These are phyloP conservation scores for Callitettix versicolor DNA, from an alignment of 1,140 invertebrate species.

Conservation along the genomic window DNA sequence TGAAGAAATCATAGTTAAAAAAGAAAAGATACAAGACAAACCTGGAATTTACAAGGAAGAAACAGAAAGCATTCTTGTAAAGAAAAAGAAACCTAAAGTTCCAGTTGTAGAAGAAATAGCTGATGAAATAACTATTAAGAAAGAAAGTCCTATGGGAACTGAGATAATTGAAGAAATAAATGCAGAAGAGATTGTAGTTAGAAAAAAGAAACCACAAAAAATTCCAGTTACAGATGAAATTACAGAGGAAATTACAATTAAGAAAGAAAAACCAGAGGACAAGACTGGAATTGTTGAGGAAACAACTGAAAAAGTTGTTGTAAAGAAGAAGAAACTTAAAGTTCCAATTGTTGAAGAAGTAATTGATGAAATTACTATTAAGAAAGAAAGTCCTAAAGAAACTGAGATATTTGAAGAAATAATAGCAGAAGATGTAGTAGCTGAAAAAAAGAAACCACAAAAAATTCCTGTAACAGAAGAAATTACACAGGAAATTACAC, in stretches of 20 bases:
- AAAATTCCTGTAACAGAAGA: slow-evolving; percentile 32
- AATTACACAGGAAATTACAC: slow-evolving; percentile 35
- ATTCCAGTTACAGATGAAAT: slow-evolving; percentile 21
- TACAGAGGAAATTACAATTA: slow-evolving; percentile 27
- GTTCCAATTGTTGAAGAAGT: slow-evolving; percentile 29
- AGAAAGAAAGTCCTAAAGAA: slow-evolving; percentile 23
- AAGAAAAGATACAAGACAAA: slow-evolving; percentile 20
- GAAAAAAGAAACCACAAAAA: slow-evolving; percentile 29
- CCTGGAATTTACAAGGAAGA: slow-evolving; percentile 26
- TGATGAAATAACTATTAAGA: slow-evolving; percentile 27
- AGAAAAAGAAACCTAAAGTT: slow-evolving; percentile 26
- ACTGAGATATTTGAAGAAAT: slow-evolving; percentile 21
- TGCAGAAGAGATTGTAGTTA: slow-evolving; percentile 28
- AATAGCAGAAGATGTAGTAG: slow-evolving; percentile 8
- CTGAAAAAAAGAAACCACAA: slow-evolving; percentile 25
- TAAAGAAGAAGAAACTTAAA: slow-evolving; percentile 33
- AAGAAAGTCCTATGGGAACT: slow-evolving; percentile 29
- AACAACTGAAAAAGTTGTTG: slow-evolving; percentile 26
- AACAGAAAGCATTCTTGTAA: slow-evolving; percentile 17
- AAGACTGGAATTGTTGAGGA: slow-evolving; percentile 23
- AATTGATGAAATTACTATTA: slow-evolving; percentile 35
- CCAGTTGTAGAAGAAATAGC: slow-evolving; percentile 29
- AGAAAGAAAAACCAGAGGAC: slow-evolving; percentile 26
- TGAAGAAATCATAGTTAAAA: slow-evolving; percentile 22
- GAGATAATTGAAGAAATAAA: slow-evolving; percentile 26